phyloP scores from a whole-genome alignment of 2,797 vertebrate species.

The Acanthurus leucopareius region DNA sequence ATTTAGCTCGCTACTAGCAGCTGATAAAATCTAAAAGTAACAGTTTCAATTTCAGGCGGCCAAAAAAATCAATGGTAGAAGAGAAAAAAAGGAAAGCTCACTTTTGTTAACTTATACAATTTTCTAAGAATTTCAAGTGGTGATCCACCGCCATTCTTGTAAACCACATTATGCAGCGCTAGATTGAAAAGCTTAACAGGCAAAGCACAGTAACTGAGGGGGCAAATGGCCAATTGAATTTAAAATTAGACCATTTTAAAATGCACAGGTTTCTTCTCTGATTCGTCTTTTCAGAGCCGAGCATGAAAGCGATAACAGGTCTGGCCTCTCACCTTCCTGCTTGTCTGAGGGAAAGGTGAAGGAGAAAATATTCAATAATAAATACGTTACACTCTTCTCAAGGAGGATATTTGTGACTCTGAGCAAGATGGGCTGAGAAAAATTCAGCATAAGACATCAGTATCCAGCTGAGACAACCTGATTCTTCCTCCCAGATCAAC shows the following conservation, averaged over 20 bases:
- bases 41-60: background rate
- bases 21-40: background rate
- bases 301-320: conserved; percentile 54
- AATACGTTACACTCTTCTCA: conserved; percentile 33
- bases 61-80: background rate
- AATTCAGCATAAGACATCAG: conserved; percentile 18
- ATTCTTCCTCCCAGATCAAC: conserved; percentile 24
- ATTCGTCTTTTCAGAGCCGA: conserved; percentile 22
- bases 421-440: conserved; percentile 17
- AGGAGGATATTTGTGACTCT: conserved; percentile 24
- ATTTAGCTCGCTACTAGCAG: too few relatives aligned
- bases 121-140: background rate
- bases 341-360: conserved; percentile 46
- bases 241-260: conserved; percentile 40
- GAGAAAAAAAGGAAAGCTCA: background rate
- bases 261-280: conserved; percentile 35
- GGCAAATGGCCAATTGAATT: conserved; percentile 1
- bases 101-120: background rate
- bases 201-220: background rate
- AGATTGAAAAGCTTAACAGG: background rate
- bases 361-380: conserved; percentile 63
- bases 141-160: background rate
- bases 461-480: conserved; percentile 10
- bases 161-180: background rate
- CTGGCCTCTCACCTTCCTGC: conserved; percentile 38